Base-by-base conservation (phyloP, 2,888 invertebrate genomes). In the Hypselothyrea guttata region DNA sequence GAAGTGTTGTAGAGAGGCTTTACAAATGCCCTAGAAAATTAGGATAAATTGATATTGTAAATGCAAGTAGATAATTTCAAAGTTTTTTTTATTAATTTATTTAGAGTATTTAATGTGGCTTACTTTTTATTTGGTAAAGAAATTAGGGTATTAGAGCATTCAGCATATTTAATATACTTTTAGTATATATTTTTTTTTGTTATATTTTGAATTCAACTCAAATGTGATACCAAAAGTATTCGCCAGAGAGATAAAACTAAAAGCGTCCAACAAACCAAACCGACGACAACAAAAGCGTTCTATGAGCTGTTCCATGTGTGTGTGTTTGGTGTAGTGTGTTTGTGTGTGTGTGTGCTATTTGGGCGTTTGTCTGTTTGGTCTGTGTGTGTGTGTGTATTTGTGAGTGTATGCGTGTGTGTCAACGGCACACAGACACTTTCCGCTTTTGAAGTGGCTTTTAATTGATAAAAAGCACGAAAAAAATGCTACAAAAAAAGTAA, bases 401-500 rank as follows among this genome's bases (percentile, higher is more conserved):
- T 62, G 49, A 62, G 63, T 72, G 60, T 56, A 18, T 16, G 53
- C 69, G 60, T 76, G 75, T 67, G 78, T 76, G 78, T 78, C 76
- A 76, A 74, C 74, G 54, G 58, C 72, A 81, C 70, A 72, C 75
- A 81, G 83, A 79, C 82, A 83, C 83, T 82, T 77, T 75, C 75
- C 74, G 75, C 73, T 85, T 81, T 85, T 86, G 81, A 87, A 87
- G 86, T 87, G 86, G 74, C 81, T 77, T 85, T 87, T 87, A 87
- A 87, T 87, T 87, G 86, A 86, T 86, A 86, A 84, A 74, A 82
- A 72, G 71, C 55, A 58, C 46, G 56, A 66, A 69, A 56, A 71
- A 56, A 34, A 27, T n/a, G n/a, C n/a, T n/a, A n/a, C n/a, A n/a
- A n/a, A n/a, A n/a, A n/a, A n/a, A n/a, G n/a, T n/a, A 44, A 35